Evolutionary conservation across 2,888 invertebrate species (phyloP), one percentile per base, ranked within the genome.

Genomic region (Eretmocerus hayati): DNA sequence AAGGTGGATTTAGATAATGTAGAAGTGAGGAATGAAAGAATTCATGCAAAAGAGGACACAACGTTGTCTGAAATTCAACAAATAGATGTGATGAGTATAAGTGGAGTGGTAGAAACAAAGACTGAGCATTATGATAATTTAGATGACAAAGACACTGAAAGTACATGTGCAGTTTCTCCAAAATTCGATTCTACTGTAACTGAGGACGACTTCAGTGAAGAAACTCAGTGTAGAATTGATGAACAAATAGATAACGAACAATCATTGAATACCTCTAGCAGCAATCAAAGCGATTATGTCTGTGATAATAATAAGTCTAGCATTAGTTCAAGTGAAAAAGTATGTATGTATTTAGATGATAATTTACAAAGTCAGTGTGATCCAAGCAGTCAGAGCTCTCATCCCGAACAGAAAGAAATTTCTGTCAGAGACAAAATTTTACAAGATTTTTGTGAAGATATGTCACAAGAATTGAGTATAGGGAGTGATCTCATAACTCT

Each of bases 1-100:
- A 76, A 77, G 57, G 76, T 83, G 23, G 82, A 84, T 49, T 61
- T 77, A 48, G 72, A 75, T 46, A 68, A 70, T 51, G 58, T 63
- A n/a, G 66, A 62, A 44, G 54, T 51, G 33, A 62, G 62, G 52
- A 63, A 58, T 57, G 58, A 60, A 36, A 64, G 58, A 46, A 57
- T 46, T 23, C 64, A 61, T 49, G 74, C 74, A 42, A 70, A 72
- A 54, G 69, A 65, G 37, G 68, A 68, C 26, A 53, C 59, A 26
- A 58, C 64, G 2, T 63, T 68, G 23, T 56, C 60, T 18, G 70
- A 67, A 20, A 53, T 57, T 15, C 63, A 62, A 23, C 59, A 63
- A 30, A 50, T 69, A 40, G 67, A 71, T 43, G 62, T 63, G 41
- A 69, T 67, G 44, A 67, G 66, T 35, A 61, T 63, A 5, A 64